Evolutionary conservation across 2,113 vertebrate species (phyloP).

Genomic region (Hirundichthys speculiger): DNA sequence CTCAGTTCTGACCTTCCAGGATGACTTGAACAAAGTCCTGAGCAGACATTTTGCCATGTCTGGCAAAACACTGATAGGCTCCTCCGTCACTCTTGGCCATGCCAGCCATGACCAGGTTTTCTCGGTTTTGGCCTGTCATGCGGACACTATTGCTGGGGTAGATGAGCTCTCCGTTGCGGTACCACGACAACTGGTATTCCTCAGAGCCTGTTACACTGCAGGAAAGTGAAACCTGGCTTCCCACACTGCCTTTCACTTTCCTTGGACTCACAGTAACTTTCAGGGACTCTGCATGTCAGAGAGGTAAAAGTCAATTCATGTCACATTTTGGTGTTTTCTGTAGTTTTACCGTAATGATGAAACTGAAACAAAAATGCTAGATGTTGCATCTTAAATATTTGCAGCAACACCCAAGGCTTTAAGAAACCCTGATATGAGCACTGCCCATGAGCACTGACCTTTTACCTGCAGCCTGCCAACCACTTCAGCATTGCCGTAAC

Average conservation of each 20-base stretch:
- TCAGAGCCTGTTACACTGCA: conserved; percentile 92
- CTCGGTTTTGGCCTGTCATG: conserved; percentile 89
- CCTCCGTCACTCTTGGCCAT: conserved; percentile 98
- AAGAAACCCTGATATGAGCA: not conserved
- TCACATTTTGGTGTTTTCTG: not conserved
- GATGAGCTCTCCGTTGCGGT: conserved; percentile 94
- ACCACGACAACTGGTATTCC: conserved; percentile 96
- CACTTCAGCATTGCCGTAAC: conserved; percentile 93
- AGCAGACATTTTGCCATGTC: conserved; percentile 94
- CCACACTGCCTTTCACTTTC: conserved; percentile 96
- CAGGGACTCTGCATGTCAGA: conserved; percentile 84
- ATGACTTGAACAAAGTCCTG: conserved; percentile 97
- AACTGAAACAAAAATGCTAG: no score
- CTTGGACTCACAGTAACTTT: conserved; percentile 92
- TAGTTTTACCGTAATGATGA: no score
- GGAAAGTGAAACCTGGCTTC: conserved; percentile 95
- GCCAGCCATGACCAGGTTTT: conserved; percentile 95
- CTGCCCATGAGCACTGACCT: conserved; percentile 84
- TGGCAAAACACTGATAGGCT: conserved; percentile 96
- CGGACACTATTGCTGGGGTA: conserved; percentile 91
- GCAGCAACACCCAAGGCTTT: not conserved
- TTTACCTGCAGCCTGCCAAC: conserved; percentile 90
- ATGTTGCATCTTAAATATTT: not conserved
- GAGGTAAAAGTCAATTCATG: conserved; percentile 1
- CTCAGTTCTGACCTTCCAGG: conserved; percentile 84